These are phyloP conservation scores for Ptychadena robeensis DNA, from an alignment of 2,797 vertebrate genomes.

Conservation along the genomic window DNA sequence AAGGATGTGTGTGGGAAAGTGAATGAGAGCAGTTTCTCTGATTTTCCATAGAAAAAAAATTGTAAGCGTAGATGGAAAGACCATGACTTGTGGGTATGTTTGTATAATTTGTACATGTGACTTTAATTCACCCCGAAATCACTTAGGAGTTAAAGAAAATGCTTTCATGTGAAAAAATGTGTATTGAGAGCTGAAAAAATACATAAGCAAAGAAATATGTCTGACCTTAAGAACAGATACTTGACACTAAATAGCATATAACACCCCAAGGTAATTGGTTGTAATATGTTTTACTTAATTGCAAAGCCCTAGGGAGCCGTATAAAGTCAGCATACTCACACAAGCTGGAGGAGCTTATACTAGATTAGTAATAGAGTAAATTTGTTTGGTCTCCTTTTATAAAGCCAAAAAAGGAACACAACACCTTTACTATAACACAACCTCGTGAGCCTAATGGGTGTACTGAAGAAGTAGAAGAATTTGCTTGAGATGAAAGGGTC, in stretches of 20 bases:
- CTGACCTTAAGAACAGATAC: conserved; percentile 12
- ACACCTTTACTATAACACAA: background rate
- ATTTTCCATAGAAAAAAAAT: too few relatives aligned
- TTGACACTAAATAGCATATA: conserved; percentile 35
- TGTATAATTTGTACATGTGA: background rate
- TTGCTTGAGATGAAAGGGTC: too few relatives aligned
- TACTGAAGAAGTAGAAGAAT: too few relatives aligned
- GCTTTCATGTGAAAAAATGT: background rate
- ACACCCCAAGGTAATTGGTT: conserved; percentile 18
- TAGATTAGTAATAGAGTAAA: background rate
- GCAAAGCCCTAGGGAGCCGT: conserved; percentile 8
- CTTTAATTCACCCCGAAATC: background rate
- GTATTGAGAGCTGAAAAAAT: background rate
- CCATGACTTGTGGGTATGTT: background rate
- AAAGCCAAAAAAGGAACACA: background rate
- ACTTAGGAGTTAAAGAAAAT: background rate
- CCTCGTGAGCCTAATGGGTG: too few relatives aligned
- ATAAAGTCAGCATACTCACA: background rate
- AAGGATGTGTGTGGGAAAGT: too few relatives aligned
- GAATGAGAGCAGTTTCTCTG: too few relatives aligned
- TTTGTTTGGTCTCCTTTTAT: background rate
- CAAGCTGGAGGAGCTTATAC: background rate
- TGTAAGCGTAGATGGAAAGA: background rate
- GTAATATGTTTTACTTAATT: conserved; percentile 22
- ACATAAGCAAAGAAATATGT: background rate